Evolutionary conservation across 2,113 vertebrate genomes (phyloP).

Genomic region (Pelvicachromis taeniatus): DNA sequence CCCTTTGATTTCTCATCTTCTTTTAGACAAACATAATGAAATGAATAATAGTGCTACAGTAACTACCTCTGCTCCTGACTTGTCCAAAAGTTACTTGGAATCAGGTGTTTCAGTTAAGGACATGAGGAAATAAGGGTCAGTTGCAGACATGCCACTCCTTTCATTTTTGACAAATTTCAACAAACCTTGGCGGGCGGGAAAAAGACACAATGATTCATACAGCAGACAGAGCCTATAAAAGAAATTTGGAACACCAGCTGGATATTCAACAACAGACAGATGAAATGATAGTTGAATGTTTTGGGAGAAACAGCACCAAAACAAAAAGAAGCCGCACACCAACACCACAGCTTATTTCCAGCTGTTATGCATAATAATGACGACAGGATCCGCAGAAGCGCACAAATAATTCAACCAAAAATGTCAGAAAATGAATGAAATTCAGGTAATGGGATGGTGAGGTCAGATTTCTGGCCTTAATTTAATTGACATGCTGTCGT

Average conservation of each 20-base stretch:
- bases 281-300: not conserved
- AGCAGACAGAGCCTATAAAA: not conserved
- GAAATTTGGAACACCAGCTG: not conserved
- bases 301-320: not conserved
- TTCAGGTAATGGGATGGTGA: not conserved
- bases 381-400: not conserved
- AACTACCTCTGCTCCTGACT: not conserved
- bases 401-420: not conserved
- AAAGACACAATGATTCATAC: not conserved
- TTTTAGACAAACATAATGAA: not conserved
- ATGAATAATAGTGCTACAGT: not conserved
- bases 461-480: not conserved
- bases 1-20: not conserved
- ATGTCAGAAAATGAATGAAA: not conserved
- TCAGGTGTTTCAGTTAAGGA: not conserved
- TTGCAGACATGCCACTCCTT: not conserved
- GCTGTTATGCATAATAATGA: not conserved
- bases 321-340: not conserved
- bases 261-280: not conserved
- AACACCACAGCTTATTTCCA: not conserved
- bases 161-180: not conserved
- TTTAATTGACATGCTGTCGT: not conserved
- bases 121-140: not conserved
- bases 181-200: too few species aligned
- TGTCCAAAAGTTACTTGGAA: not conserved